A percentile compares a stretch with the other conserved stretches of the same genome.
These are phyloP conservation scores for Cosmia trapezina DNA, from an alignment of 2,888 invertebrate genomes.

Conservation along the genomic window DNA sequence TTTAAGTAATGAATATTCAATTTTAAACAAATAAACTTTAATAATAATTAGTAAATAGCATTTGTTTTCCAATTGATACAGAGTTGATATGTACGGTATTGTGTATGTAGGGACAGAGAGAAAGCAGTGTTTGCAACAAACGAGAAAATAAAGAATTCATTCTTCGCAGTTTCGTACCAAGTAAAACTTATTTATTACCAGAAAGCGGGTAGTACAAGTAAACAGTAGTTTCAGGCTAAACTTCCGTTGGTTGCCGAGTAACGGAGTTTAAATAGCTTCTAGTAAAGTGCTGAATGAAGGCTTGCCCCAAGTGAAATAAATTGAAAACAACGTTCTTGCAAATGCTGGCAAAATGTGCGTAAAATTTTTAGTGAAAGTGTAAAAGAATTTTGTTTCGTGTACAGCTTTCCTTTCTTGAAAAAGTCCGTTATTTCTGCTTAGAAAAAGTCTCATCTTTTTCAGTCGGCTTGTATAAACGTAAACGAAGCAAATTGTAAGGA, in stretches of 20 bases:
- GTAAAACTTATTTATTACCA: constrained; percentile 16
- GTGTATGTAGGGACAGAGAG: not conserved
- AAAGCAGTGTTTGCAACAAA: not conserved
- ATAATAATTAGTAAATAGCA: too few relatives aligned
- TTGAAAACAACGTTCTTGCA: constrained; percentile 24
- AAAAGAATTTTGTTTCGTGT: not conserved
- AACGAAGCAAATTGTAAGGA: too few relatives aligned
- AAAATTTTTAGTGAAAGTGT: not conserved
- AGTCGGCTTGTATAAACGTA: too few relatives aligned
- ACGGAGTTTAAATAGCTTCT: constrained; percentile 15
- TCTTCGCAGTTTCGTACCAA: constrained; percentile 3
- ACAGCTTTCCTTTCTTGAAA: not conserved
- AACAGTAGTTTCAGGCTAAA: constrained; percentile 27
- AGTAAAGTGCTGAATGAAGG: constrained; percentile 14
- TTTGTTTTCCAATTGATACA: too few relatives aligned
- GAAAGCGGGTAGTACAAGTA: constrained; percentile 8
- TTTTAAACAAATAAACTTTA: too few relatives aligned
- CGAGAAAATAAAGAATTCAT: not conserved
- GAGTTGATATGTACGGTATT: too few relatives aligned
- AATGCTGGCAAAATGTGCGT: not conserved
- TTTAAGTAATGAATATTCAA: too few relatives aligned
- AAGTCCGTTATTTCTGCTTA: not conserved
- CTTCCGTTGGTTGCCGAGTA: constrained; percentile 9
- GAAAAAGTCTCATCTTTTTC: not conserved
- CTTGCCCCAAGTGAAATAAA: constrained; percentile 23